phyloP scores from a whole-genome alignment of 2,888 invertebrate species.

The Empis stercorea region DNA sequence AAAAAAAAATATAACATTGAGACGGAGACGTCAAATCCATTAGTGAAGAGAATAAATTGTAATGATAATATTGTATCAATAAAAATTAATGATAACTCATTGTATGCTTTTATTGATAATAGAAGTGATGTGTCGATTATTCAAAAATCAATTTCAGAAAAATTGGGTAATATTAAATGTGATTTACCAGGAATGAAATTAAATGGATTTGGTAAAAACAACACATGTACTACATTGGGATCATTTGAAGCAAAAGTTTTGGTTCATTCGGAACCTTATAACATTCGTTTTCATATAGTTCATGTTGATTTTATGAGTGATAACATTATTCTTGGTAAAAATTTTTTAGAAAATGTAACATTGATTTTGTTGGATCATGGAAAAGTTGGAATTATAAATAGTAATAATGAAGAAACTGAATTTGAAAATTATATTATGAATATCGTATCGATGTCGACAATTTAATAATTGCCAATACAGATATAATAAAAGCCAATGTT shows the following conservation, averaged over 20 bases:
- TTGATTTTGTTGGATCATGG: constrained; percentile 3
- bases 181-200: constrained; percentile 3
- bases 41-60: too few species aligned
- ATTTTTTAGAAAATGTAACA: constrained; percentile 2
- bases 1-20: too few species aligned
- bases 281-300: constrained; percentile 7
- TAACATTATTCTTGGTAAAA: constrained; percentile 5
- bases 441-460: constrained; percentile 3
- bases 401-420: not conserved
- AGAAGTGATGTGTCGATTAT: too few species aligned
- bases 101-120: too few species aligned
- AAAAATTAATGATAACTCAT: too few species aligned
- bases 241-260: not conserved
- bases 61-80: too few species aligned
- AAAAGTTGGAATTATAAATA: constrained; percentile 3
- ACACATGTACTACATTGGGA: constrained; percentile 3
- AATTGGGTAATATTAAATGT: not conserved
- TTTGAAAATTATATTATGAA: constrained; percentile 2
- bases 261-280: not conserved
- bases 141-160: constrained; percentile 5
- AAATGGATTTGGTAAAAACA: constrained; percentile 1
- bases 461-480: not conserved
- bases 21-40: too few species aligned
- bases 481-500: too few species aligned
- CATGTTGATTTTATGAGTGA: constrained; percentile 3